Evolutionary conservation across 1,140 invertebrate species (phyloP), one percentile per base, ranked within the genome.

Genomic region (Olivierus martensii): DNA sequence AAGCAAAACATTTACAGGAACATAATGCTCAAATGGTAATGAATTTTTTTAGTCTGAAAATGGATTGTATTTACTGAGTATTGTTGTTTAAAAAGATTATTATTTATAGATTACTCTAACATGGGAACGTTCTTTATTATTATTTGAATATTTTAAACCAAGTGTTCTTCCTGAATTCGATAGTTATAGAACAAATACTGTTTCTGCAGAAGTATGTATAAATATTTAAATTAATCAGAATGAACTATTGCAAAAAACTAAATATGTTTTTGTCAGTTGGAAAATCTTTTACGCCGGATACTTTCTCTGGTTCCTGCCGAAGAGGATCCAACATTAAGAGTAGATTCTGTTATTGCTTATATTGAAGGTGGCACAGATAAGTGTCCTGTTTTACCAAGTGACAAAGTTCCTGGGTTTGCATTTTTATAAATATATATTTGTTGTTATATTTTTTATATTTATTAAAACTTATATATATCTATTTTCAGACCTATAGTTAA

Each of bases 141-240:
- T 95, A 18, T 92, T 87, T 67, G 79, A 86, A 57, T 88, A 87
- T 62, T 93, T 85, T 67, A 78, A 77, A 51, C 88, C 88, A 6
- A 75, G 80, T 41, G 71, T 77, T 37, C 62, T 92, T 17, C 90
- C 90, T 2, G 83, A 83, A 60, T 87, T 89, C 66, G 84, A 89
- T 65, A 84, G 85, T 0, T 81, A 80, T 56, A 76, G 74, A 63
- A 71, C 78, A 9, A 76, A 75, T 17, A 83, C 79, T 10, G 84
- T 91, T 17, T 79, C 79, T 21, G 66, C 72, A 14, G 87, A 91
- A 56, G 79, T 80, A 7, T 39, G 22, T 19, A 49, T 6, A 28
- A 47, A 21, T 22, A 43, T 17, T 21, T 7, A 28, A 28, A 28
- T 3, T 28, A 3, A 28, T 28, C 22, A 3, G 22, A 28, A 7